Conservation (phyloP, 2,113 vertebrate genomes). For the Pluvianellus socialis region DNA sequence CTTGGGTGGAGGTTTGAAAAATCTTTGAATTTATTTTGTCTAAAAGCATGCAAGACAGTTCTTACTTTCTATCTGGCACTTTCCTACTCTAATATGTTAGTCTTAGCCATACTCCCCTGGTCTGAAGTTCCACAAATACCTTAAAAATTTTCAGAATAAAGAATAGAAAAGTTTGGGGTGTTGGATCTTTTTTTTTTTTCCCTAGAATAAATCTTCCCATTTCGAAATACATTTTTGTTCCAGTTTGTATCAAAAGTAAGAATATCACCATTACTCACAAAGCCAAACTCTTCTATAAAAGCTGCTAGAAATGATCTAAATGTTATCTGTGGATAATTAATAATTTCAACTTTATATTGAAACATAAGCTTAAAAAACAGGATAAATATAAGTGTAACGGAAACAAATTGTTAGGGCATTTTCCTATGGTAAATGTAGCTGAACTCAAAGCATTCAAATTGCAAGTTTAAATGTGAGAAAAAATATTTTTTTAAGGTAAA, state of each 20-base stretch:
- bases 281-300: not conserved
- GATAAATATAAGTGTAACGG: not conserved
- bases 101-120: not conserved
- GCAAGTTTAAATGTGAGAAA: not conserved
- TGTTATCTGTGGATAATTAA: not conserved
- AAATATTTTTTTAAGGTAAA: not conserved
- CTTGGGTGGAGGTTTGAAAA: not conserved
- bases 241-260: not conserved
- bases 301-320: not conserved
- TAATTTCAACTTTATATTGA: not conserved
- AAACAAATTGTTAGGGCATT: not conserved
- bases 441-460: not conserved
- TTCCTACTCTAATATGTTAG: not conserved
- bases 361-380: not conserved
- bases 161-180: fast-evolving
- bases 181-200: not conserved
- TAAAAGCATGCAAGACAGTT: not conserved
- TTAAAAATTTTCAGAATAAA: not conserved
- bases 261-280: not conserved
- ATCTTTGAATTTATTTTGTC: not conserved
- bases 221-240: not conserved
- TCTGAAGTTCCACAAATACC: not conserved
- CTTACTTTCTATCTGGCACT: not conserved
- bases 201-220: not conserved
- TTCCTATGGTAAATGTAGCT: not conserved